These are phyloP conservation scores for Mythimna impura DNA, from an alignment of 2,888 invertebrate species.

Conservation along the genomic window DNA sequence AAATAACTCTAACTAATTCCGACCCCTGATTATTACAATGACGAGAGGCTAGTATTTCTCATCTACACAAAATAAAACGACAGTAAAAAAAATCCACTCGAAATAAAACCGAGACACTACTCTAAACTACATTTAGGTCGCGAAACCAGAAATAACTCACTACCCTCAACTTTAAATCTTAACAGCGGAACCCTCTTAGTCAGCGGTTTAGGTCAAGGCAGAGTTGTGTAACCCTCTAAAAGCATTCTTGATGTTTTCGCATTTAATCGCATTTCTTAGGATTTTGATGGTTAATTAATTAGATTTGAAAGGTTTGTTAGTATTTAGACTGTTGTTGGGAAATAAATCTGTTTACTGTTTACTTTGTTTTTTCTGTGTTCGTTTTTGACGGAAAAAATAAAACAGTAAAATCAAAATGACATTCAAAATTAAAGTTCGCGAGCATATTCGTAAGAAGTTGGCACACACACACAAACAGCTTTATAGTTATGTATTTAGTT, in stretches of 20 bases:
- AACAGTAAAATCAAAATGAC: not conserved
- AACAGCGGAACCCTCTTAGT: constrained; percentile 46
- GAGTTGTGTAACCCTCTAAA: constrained; percentile 14
- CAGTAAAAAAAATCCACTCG: not conserved
- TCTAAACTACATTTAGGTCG: not conserved
- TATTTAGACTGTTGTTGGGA: not conserved
- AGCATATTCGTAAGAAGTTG: too few species aligned
- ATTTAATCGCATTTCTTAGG: constrained; percentile 20
- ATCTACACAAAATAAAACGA: not conserved
- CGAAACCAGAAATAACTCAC: constrained; percentile 26
- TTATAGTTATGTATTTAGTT: too few species aligned
- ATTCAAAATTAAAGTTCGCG: too few species aligned
- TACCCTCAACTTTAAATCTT: constrained; percentile 26
- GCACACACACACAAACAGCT: too few species aligned
- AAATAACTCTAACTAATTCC: too few species aligned
- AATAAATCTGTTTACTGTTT: not conserved
- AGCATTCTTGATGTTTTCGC: constrained; percentile 37
- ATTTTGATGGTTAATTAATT: constrained; percentile 17
- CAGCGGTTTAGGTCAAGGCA: constrained; percentile 23
- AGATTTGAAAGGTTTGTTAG: not conserved
- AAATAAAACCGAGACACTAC: not conserved
- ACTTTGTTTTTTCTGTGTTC: too few species aligned
- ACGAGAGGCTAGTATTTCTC: too few species aligned
- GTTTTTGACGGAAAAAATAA: not conserved
- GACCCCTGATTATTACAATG: too few species aligned